Base-by-base conservation (phyloP, 2,797 vertebrate genomes). In the Glyptemys insculpta region DNA sequence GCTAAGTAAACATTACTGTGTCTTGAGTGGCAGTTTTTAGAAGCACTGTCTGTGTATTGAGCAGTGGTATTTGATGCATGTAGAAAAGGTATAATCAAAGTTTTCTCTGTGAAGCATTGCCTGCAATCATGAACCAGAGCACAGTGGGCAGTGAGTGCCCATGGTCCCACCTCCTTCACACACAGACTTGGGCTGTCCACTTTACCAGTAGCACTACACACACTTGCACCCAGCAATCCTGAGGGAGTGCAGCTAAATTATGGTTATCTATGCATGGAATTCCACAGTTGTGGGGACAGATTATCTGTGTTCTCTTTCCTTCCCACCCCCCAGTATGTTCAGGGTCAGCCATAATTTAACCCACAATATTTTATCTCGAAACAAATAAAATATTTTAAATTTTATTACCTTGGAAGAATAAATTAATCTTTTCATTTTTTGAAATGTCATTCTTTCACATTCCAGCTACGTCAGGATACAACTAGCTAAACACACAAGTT, bases 291-390 rank as follows among this genome's bases (percentile, higher is more conserved):
- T 29, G 31, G 5, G 1, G 76, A 47, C 34, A 44, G 59, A 80
- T 72, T 57, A 5, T 82, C 23, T 82, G 31, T 88, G 78, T 15
- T 52, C 53, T 3, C 57, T 27, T 86, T 90, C 85, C 68, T 82
- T 19, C 1, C 5, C 3, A 87, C 23, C 2, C 34, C 34, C 68
- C 3, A 6, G 49, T 49, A 15, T 79, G 15, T 37, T 16, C 0
- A 6, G n/a, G 34, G 31, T 5, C 25, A 85, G 15, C 6, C 12
- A 18, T 81, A 29, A 57, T 85, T 88, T 91, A 10, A 52, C 27
- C 7, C 47, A 37, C 0, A 4, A 14, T 18, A n/a, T 79, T 83
- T 93, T 79, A 87, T 53, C 5, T 83, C 79, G 76, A 91, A 93
- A 91, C 2, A 72, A 85, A 82, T 5, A 2, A 84, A 65, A 1